Base-by-base conservation (phyloP, 1,140 invertebrate genomes). In the Harlomillsia oculata region DNA sequence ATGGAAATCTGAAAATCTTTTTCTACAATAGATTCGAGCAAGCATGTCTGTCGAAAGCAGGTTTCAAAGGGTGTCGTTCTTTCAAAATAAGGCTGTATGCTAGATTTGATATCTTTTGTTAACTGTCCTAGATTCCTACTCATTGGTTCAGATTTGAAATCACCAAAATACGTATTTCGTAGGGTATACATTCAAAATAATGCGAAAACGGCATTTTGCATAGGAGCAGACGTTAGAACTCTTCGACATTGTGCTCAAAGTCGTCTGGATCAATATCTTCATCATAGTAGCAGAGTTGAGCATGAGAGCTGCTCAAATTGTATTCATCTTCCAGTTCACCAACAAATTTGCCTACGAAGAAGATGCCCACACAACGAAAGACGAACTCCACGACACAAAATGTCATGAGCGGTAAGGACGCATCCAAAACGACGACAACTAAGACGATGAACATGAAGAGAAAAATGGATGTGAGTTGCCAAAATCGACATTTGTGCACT, bases 401-500 rank as follows among this genome's bases (percentile, higher is more conserved):
- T 3, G 45, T 49, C 18, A 52, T 52, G 29, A 53, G 37, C 28
- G 32, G 20, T 29, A 49, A 40, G 21, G 36, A 32, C 16, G 56
- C 48, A 46, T 52, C 40, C 26, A 52, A 36, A n/a, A n/a, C n/a
- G 14, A 16, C 40, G 16, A 58, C 56, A 0, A 58, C 41, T 3
- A 58, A 43, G 8, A 53, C 49, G 9, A 58, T 58, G 30, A 58
- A 50, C 21, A 53, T 37, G 43, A 58, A 58, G 11, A 58, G 41
- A 18, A 58, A 58, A 18, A 58, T 58, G 26, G 56, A 58, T 13
- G 56, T 58, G 23, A 40, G 37, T 52, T 58, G 56, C 56, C 56
- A 58, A 45, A 58, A 53, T 16, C 56, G 56, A 43, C 56, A 58
- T 58, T 58, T 58, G 30, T 58, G 56, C 40, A 58, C 48, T 25